Evolutionary conservation across 2,888 invertebrate genomes (phyloP), one percentile per base, ranked within the genome.

Genomic region (Agrilus mali): DNA sequence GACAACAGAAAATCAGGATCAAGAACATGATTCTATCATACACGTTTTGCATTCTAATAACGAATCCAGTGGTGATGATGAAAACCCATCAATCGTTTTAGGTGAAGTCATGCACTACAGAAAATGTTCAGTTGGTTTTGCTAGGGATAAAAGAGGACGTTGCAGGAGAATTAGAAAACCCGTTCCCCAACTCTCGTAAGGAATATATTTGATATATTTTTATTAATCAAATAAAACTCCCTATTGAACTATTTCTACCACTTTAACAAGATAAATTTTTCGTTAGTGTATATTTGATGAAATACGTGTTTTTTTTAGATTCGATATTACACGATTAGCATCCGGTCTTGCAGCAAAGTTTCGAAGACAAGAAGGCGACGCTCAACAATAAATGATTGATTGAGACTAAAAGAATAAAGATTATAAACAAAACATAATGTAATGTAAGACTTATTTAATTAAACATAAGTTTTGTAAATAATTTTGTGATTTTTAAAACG

Each of bases 111-210:
- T 55, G 35, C 55, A 57, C 33, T 53, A 55, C 33, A 52, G 54
- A 39, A 55, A 55, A 47, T 68, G 67, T 47, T 51, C 56, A 1
- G 48, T 50, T 16, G 67, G 67, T 0, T 65, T 54, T 46, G 47
- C 57, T 2, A 58, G 61, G 39, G 66, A 68, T 49, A 63, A 65
- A 47, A 56, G 55, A 36, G 66, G 67, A 7, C 57, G 64, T 46
- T 68, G 67, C 47, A 59, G 65, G 43, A 57, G 64, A 47, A 50
- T 64, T 5, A 54, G 64, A 41, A 54, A 56, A 50, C 61, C 63
- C 10, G 47, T 46, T 36, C 47, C 50, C 5, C 49, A 48, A 34
- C 32, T 51, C 36, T 48, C 47, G 53, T 53, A 51, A 50, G 53
- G 47, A 22, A 3, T 16, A 34, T 36, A 20, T 27, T 27, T 4